Conservation (phyloP, 2,113 vertebrate genomes). For the Xenopus borealis region DNA sequence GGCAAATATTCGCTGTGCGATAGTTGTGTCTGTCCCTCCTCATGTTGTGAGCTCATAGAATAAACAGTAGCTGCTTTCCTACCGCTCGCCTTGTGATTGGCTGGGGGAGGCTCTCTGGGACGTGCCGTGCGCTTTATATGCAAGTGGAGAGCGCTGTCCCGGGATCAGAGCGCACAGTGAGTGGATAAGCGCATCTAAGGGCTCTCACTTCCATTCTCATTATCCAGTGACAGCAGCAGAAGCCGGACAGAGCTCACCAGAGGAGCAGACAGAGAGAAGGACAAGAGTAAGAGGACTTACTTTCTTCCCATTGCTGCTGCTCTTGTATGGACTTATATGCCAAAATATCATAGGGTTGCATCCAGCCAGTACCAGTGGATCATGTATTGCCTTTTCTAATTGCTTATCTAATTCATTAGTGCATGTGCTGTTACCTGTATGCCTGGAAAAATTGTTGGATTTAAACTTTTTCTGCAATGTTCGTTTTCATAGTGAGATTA, state of each 20-base stretch:
- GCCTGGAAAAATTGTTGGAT: too few relatives aligned
- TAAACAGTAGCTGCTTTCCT: conserved; percentile 53
- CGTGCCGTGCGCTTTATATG: conserved; percentile 27
- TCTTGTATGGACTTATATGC: background rate
- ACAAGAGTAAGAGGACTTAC: background rate
- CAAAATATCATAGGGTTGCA: background rate
- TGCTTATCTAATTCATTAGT: too few relatives aligned
- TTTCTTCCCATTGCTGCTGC: background rate
- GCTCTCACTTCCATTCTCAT: too few relatives aligned
- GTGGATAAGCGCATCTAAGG: background rate
- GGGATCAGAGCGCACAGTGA: conserved; percentile 2
- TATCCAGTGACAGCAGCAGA: background rate
- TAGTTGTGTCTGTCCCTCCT: conserved; percentile 53
- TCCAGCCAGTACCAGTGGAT: background rate
- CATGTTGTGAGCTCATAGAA: conserved; percentile 70
- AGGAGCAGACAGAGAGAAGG: conserved; percentile 59
- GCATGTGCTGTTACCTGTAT: too few relatives aligned
- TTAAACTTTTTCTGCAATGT: too few relatives aligned
- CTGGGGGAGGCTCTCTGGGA: conserved; percentile 16
- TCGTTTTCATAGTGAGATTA: too few relatives aligned
- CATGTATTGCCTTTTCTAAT: background rate
- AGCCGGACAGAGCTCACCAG: conserved; percentile 38
- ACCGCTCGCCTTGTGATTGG: conserved; percentile 7
- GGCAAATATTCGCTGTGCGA: conserved; percentile 59
- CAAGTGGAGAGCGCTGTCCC: background rate